These are phyloP conservation scores for Rhabditophanes sp. DNA, from an alignment of 2,888 invertebrate species.

Conservation along the genomic window DNA sequence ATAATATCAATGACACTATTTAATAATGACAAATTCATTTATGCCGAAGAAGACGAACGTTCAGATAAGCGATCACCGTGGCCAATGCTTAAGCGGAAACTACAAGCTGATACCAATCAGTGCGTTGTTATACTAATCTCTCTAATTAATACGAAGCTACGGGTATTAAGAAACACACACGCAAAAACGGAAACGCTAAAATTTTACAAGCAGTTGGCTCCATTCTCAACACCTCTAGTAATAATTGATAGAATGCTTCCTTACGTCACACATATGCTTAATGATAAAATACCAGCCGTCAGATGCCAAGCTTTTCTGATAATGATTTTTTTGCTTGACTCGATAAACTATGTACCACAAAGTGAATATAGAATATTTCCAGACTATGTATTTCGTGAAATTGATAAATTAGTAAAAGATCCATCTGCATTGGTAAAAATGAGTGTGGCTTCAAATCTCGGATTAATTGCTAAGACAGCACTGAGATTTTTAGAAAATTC, in stretches of 20 bases:
- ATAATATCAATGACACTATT: too few species aligned
- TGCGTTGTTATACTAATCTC: slow-evolving; percentile 29
- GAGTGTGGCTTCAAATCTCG: slow-evolving; percentile 28
- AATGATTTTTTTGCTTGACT: slow-evolving; percentile 61
- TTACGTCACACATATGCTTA: slow-evolving; percentile 53
- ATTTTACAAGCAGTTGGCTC: slow-evolving; percentile 12
- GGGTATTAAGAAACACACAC: slow-evolving; percentile 24
- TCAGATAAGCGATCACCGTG: too few species aligned
- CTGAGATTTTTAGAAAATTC: slow-evolving; percentile 8
- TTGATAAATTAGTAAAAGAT: slow-evolving; percentile 24
- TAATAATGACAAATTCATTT: too few species aligned
- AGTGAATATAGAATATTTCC: slow-evolving; percentile 87
- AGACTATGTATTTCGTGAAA: slow-evolving; percentile 72
- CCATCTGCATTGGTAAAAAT: slow-evolving; percentile 18
- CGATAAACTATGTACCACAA: slow-evolving; percentile 59
- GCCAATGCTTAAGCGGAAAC: slow-evolving; percentile 5
- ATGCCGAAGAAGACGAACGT: slow-evolving; percentile 15
- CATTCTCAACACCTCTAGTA: slow-evolving; percentile 2
- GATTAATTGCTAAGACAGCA: slow-evolving; percentile 19
- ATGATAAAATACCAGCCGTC: slow-evolving; percentile 65
- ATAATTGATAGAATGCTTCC: neutral
- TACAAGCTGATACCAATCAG: slow-evolving; percentile 13
- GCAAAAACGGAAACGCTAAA: slow-evolving; percentile 28
- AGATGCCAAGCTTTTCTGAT: slow-evolving; percentile 70
- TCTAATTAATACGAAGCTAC: slow-evolving; percentile 30